Evolutionary conservation across 2,888 invertebrate species (phyloP), one percentile per base, ranked within the genome.

Genomic region (Crioceris asparagi): DNA sequence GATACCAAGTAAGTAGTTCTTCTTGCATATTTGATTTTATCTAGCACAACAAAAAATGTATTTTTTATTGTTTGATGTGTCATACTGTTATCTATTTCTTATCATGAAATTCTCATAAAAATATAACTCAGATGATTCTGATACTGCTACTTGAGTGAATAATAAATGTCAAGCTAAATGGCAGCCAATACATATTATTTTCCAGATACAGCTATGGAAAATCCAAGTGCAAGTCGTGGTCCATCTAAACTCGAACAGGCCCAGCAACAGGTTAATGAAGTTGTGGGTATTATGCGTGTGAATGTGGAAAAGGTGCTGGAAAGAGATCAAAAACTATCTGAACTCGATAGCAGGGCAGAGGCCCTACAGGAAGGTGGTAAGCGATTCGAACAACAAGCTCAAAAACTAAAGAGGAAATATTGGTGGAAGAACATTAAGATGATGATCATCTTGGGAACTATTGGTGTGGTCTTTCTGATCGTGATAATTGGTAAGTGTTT

Each of bases 381-480:
- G 57, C 90, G 94, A 59, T 96, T 96, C 64, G 94, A 94, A 64
- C 92, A 93, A 55, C 91, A 92, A 64, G 93, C 94, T 41, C 93
- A 93, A 56, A 93, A 93, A 71, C 73, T 94, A 64, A 94, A 94
- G 70, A 77, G 91, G 61, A 94, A 94, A 69, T 93, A 88, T 64
- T 96, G 94, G 94, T 80, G 92, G 79, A 91, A 94, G 68, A 96
- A 96, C 68, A 72, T 93, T 58, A 94, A 94, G 77, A 87, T 88
- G 87, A 88, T 88, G 87, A 84, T 88, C 56, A 85, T 88, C 55
- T 81, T 87, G 73, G 88, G 87, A 41, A 76, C 85, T 40, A 86
- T 88, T 62, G 84, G 80, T 44, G 71, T 83, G 55, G 74, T 84
- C 50, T 79, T 87, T 64, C 71, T 88, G 57, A 84, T 83, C 56